Conservation (phyloP, 2,797 vertebrate genomes). For the Capromys pilorides region DNA sequence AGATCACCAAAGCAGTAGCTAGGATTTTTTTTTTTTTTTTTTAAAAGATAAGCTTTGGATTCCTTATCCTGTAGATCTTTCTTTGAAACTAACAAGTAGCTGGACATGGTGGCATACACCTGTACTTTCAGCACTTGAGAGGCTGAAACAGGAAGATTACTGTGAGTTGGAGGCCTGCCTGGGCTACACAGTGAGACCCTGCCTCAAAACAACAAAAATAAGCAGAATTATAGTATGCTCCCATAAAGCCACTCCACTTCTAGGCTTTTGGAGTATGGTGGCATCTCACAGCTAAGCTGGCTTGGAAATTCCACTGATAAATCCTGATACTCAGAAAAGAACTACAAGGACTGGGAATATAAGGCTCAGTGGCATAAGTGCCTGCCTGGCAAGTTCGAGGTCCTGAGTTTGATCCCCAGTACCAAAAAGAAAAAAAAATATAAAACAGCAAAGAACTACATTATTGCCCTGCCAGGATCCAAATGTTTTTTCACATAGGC, state of each 20-base stretch:
- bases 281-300: neutral
- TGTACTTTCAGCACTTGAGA: neutral
- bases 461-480: neutral
- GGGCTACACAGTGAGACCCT: neutral
- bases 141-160: neutral
- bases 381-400: too few species aligned
- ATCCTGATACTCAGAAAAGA: neutral
- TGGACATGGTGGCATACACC: neutral
- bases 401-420: too few species aligned
- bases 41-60: neutral
- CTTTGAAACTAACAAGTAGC: neutral
- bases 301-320: slow-evolving; percentile 1
- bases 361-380: too few species aligned
- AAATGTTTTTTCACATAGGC: neutral
- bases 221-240: neutral
- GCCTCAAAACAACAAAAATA: neutral
- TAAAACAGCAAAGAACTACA: neutral
- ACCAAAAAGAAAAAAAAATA: too few species aligned
- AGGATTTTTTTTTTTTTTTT: slow-evolving; percentile 33
- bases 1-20: neutral
- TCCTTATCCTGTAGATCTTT: neutral
- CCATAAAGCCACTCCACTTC: neutral
- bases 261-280: neutral
- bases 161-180: neutral
- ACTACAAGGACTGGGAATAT: neutral